A percentile compares a stretch with the other conserved stretches of the same genome.
Conservation (phyloP, 2,797 vertebrate genomes). For the Dermochelys coriacea region DNA sequence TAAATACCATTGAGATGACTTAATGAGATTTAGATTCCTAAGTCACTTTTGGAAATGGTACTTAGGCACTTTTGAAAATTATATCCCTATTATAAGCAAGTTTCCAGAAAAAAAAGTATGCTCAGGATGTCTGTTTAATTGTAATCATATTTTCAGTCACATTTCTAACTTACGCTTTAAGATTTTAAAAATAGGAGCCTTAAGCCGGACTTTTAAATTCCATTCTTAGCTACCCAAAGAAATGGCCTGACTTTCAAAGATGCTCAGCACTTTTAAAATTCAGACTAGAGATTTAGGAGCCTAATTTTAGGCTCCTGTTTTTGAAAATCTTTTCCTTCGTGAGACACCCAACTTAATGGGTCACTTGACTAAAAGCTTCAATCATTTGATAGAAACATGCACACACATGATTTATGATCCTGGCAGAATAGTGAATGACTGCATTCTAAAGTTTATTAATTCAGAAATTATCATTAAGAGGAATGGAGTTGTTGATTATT, state of each 20-base stretch:
- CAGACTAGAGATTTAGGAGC: not conserved
- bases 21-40: not conserved
- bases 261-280: not conserved
- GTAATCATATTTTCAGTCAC: not conserved
- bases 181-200: not conserved
- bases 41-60: not conserved
- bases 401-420: not conserved
- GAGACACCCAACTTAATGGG: not conserved
- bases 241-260: not conserved
- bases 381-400: not conserved
- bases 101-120: slow-evolving; percentile 51
- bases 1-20: not conserved
- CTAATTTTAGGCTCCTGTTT: not conserved
- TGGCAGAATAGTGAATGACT: not conserved
- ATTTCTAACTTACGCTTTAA: not conserved
- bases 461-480: not conserved
- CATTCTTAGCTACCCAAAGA: not conserved
- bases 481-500: not conserved
- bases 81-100: not conserved
- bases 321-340: not conserved
- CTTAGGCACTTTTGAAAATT: not conserved
- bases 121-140: slow-evolving; percentile 53
- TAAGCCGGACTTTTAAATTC: not conserved
- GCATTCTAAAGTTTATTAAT: not conserved
- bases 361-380: not conserved